A percentile compares a stretch with the other conserved stretches of the same genome.
Evolutionary conservation across 2,888 invertebrate genomes (phyloP).

Genomic region (Epiperipatus broadwayi): DNA sequence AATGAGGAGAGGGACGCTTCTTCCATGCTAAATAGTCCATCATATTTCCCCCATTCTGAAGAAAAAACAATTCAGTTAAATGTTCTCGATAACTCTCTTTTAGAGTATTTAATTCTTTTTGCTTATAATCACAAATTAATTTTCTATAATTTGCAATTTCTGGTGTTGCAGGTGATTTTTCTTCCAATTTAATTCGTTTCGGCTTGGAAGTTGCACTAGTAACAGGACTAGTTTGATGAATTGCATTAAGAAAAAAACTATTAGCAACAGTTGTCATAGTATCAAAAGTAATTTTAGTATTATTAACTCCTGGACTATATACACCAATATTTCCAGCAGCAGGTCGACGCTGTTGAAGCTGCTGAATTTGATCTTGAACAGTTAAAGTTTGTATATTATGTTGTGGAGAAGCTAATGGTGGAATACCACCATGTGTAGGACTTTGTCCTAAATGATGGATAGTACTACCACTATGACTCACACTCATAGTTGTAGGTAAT

Average conservation of each 20-base stretch:
- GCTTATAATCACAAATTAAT: conserved; percentile 21
- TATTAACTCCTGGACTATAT: too few relatives aligned
- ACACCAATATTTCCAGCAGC: too few relatives aligned
- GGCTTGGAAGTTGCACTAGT: conserved; percentile 14
- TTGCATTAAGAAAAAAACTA: conserved; percentile 11
- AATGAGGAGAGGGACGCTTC: conserved; percentile 50
- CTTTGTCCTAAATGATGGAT: too few relatives aligned
- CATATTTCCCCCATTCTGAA: conserved; percentile 66
- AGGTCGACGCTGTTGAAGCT: too few relatives aligned
- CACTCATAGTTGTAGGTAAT: too few relatives aligned
- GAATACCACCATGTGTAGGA: too few relatives aligned
- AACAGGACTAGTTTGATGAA: conserved; percentile 8
- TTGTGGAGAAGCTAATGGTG: too few relatives aligned
- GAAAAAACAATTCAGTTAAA: conserved; percentile 58
- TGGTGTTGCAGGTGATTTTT: conserved; percentile 21
- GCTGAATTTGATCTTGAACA: too few relatives aligned
- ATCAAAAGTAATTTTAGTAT: conserved; percentile 10
- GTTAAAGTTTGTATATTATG: too few relatives aligned
- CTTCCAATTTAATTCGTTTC: conserved; percentile 24
- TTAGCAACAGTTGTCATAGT: conserved; percentile 12
- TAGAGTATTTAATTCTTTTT: conserved; percentile 22
- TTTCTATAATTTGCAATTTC: conserved; percentile 23
- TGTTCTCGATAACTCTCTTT: conserved; percentile 28
- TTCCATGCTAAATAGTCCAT: conserved; percentile 70
- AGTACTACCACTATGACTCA: too few relatives aligned